phyloP scores from a whole-genome alignment of 2,888 invertebrate species.

The Dioctria linearis region DNA sequence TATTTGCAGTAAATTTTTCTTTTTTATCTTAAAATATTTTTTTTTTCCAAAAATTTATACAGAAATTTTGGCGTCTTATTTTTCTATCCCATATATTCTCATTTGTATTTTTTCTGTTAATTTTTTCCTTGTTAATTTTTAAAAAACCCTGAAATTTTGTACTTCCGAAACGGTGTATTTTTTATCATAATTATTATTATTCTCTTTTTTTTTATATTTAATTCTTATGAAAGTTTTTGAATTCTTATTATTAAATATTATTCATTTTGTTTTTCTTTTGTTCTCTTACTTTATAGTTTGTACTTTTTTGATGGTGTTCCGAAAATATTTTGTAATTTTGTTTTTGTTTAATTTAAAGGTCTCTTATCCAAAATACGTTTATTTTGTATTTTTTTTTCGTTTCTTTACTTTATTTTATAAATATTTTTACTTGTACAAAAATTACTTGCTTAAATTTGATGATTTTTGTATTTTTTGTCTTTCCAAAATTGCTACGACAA shows the following conservation, averaged over 20 bases:
- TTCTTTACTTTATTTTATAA: constrained; percentile 41
- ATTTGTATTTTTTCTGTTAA: constrained; percentile 25
- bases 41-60: constrained; percentile 32
- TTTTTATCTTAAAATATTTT: constrained; percentile 44
- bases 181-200: constrained; percentile 5
- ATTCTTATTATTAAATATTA: constrained; percentile 24
- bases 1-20: constrained; percentile 9
- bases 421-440: constrained; percentile 43
- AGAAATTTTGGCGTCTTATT: constrained; percentile 37
- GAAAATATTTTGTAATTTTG: constrained; percentile 51
- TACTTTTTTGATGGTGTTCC: constrained; percentile 59
- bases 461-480: constrained; percentile 1
- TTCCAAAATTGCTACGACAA: constrained; percentile 22
- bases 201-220: constrained; percentile 9
- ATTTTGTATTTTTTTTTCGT: constrained; percentile 17
- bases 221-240: constrained; percentile 47
- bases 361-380: constrained; percentile 40
- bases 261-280: constrained; percentile 29
- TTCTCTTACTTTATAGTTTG: constrained; percentile 53
- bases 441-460: neutral
- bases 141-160: constrained; percentile 59
- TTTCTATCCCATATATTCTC: constrained; percentile 9
- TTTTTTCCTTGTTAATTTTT: constrained; percentile 45
- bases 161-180: constrained; percentile 55
- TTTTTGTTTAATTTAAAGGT: constrained; percentile 10